A percentile compares a stretch with the other conserved stretches of the same genome.
Conservation (phyloP, 1,140 invertebrate species). For the Ostrea denselamellosa region DNA sequence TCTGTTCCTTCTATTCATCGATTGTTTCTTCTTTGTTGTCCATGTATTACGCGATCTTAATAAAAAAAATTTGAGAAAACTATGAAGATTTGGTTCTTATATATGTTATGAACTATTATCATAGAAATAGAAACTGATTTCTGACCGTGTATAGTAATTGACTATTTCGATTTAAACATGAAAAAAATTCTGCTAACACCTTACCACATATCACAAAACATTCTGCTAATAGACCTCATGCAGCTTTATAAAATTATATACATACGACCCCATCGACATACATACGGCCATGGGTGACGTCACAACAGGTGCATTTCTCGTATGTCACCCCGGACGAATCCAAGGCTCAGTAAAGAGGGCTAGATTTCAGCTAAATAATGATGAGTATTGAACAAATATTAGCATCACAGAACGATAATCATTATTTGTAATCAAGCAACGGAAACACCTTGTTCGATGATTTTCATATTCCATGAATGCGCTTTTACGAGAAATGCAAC, state of each 20-base stretch:
- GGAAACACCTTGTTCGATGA: no score
- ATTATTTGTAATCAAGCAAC: no score
- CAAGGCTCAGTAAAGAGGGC: slow-evolving; percentile 60
- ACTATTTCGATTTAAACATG: no score
- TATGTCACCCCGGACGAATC: slow-evolving; percentile 60
- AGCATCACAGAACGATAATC: no score
- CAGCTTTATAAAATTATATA: slow-evolving; percentile 11
- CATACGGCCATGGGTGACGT: slow-evolving; percentile 55
- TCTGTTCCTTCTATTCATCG: not conserved
- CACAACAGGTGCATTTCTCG: slow-evolving; percentile 58
- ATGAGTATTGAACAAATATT: slow-evolving; percentile 4
- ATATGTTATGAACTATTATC: not conserved
- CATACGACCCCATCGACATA: slow-evolving; percentile 57
- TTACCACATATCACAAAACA: slow-evolving; percentile 12
- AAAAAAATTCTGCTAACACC: not conserved
- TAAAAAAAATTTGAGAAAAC: slow-evolving; percentile 9
- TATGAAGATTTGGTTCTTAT: not conserved
- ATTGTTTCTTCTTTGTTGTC: not conserved
- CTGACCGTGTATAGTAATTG: not conserved
- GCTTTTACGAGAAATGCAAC: no score
- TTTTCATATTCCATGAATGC: no score
- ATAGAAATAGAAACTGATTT: not conserved
- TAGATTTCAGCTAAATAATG: slow-evolving; percentile 62
- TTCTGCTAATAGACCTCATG: not conserved
- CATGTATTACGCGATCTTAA: slow-evolving; percentile 12